A percentile compares a stretch with the other conserved stretches of the same genome.
These are phyloP conservation scores for Machimus atricapillus DNA, from an alignment of 2,888 invertebrate genomes.

Conservation along the genomic window DNA sequence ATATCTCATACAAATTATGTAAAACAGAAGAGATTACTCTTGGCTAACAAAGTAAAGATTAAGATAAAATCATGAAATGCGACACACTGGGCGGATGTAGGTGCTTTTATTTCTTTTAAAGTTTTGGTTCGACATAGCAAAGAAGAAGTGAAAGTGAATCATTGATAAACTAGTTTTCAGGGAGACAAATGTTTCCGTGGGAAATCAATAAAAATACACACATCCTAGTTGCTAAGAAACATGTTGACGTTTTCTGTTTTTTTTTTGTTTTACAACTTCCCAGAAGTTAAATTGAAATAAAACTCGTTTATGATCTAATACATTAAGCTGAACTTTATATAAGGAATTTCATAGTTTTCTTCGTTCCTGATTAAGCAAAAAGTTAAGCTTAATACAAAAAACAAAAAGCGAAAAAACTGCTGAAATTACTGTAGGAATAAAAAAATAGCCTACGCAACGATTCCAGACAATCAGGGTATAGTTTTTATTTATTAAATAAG, in stretches of 20 bases:
- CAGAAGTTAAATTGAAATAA: too few relatives aligned
- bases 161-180: background rate
- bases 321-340: too few relatives aligned
- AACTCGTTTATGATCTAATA: too few relatives aligned
- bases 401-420: too few relatives aligned
- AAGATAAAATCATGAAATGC: background rate
- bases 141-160: background rate
- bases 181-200: background rate
- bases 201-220: background rate
- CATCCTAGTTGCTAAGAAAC: background rate
- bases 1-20: background rate
- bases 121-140: background rate
- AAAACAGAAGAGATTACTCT: background rate
- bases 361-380: too few relatives aligned
- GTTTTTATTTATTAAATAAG: too few relatives aligned
- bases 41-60: background rate
- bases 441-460: too few relatives aligned
- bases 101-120: background rate
- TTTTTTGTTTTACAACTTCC: background rate
- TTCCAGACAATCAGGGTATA: too few relatives aligned
- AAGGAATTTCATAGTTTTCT: too few relatives aligned
- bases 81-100: background rate
- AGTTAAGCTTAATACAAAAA: too few relatives aligned
- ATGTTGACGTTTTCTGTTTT: background rate
- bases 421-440: too few relatives aligned